phyloP scores from a whole-genome alignment of 2,888 invertebrate genomes.

The Drosophila merina region DNA sequence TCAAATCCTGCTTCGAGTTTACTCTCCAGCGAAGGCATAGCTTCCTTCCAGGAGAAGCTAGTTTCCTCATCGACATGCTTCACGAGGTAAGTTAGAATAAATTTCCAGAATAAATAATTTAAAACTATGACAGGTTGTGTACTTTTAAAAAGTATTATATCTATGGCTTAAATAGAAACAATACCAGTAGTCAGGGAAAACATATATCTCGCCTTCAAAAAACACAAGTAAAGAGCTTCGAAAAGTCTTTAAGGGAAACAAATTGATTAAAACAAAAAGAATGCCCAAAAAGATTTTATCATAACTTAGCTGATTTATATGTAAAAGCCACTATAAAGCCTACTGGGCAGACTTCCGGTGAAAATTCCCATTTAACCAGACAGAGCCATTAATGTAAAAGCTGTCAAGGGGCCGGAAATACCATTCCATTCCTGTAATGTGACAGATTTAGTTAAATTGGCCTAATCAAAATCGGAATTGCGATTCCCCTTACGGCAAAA shows the following conservation, averaged over 20 bases:
- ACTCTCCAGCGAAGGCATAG: conserved; percentile 77
- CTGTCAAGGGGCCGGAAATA: conserved; percentile 15
- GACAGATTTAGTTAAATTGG: conserved; percentile 38
- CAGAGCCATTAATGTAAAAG: conserved; percentile 20
- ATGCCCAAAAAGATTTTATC: background rate
- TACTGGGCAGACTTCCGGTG: background rate
- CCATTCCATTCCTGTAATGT: conserved; percentile 22
- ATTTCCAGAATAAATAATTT: too few species aligned
- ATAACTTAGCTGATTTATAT: background rate
- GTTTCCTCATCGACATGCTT: conserved; percentile 82
- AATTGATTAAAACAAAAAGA: background rate
- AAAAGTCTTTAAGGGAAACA: background rate
- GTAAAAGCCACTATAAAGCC: background rate
- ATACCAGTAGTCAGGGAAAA: background rate
- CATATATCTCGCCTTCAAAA: background rate
- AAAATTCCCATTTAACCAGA: background rate
- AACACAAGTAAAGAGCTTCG: background rate
- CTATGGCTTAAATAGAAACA: too few species aligned
- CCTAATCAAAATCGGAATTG: conserved; percentile 45
- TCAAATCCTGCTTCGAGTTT: conserved; percentile 83
- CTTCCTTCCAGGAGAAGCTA: conserved; percentile 84
- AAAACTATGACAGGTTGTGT: background rate
- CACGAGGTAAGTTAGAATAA: conserved; percentile 79
- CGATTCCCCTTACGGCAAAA: conserved; percentile 23
- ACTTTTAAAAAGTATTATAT: too few species aligned